Conservation (phyloP, 2,797 vertebrate species). For the Rhynchonycteris naso region DNA sequence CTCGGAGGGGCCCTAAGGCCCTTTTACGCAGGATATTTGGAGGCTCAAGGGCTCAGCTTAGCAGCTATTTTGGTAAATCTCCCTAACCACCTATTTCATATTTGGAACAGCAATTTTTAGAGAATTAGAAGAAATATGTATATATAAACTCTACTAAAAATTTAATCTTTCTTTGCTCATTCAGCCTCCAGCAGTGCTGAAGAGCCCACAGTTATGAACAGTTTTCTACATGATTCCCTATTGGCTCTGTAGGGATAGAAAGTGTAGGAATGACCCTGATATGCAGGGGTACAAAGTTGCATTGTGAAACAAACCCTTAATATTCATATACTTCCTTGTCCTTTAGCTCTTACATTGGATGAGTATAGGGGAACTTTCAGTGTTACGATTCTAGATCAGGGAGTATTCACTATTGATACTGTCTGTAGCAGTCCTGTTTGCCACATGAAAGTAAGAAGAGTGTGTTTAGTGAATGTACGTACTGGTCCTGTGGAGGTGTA, state of each 20-base stretch:
- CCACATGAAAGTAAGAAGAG: not conserved
- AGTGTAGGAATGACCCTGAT: rapidly evolving
- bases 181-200: not conserved
- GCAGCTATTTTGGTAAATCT: not conserved
- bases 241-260: not conserved
- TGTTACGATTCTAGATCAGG: not conserved
- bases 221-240: rapidly evolving
- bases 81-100: not conserved
- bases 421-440: rapidly evolving
- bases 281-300: rapidly evolving
- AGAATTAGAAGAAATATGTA: not conserved
- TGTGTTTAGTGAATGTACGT: rapidly evolving
- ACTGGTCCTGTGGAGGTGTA: not conserved
- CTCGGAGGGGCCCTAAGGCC: not conserved
- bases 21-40: not conserved
- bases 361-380: not conserved
- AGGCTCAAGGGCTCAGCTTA: not conserved
- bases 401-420: not conserved
- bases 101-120: not conserved
- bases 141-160: not conserved
- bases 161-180: not conserved
- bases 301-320: not conserved
- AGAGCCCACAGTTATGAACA: not conserved
- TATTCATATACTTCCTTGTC: not conserved
- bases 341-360: not conserved